Conservation (phyloP, 2,888 invertebrate species). For the Xestia c-nigrum region DNA sequence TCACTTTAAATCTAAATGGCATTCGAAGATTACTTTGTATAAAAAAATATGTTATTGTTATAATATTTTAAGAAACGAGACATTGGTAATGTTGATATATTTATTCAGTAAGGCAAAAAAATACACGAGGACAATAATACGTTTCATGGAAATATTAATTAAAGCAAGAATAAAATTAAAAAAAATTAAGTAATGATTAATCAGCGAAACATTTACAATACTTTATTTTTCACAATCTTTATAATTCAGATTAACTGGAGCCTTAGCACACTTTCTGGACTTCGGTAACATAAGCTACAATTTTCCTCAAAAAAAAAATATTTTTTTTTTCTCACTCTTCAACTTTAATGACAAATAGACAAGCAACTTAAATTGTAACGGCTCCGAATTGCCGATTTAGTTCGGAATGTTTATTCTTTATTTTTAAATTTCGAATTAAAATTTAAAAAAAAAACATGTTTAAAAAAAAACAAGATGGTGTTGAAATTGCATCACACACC, state of each 20-base stretch:
- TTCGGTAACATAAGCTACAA: not conserved
- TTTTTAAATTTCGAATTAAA: not conserved
- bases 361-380: not conserved
- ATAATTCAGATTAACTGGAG: not conserved
- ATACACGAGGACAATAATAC: not conserved
- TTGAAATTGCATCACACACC: slow-evolving; percentile 32
- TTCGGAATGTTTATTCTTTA: not conserved
- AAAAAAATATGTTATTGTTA: not conserved
- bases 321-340: not conserved
- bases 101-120: not conserved
- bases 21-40: too few species aligned
- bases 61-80: not conserved
- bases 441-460: not conserved
- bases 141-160: not conserved
- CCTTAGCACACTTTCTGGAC: not conserved
- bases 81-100: not conserved
- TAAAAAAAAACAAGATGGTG: too few species aligned
- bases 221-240: not conserved
- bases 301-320: not conserved
- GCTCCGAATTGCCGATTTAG: too few species aligned
- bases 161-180: not conserved
- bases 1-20: not conserved
- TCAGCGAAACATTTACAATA: not conserved
- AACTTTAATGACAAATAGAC: not conserved
- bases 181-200: not conserved